These are phyloP conservation scores for Eurystomus gularis DNA, from an alignment of 2,113 vertebrate species.

Conservation along the genomic window DNA sequence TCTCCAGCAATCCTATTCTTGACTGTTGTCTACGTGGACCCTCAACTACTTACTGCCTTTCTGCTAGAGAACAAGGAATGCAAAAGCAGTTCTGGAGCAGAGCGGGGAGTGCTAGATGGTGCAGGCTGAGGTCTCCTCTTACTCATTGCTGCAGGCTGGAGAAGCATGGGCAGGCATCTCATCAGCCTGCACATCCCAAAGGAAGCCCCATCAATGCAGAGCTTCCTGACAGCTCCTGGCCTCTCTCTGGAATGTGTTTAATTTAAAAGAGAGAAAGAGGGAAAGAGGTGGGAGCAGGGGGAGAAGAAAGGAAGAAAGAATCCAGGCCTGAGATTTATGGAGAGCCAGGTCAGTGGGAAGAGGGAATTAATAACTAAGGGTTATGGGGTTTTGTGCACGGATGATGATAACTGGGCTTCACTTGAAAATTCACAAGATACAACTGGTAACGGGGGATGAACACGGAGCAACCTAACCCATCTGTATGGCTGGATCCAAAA, in stretches of 20 bases:
- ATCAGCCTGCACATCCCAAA: neutral
- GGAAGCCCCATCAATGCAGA: neutral
- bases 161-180: neutral
- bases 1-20: neutral
- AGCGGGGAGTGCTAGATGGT: neutral
- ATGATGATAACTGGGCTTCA: neutral
- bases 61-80: neutral
- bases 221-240: constrained; percentile 30
- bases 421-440: neutral
- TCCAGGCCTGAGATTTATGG: constrained; percentile 57
- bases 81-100: neutral
- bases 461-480: neutral
- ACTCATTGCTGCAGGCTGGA: neutral
- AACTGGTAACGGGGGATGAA: neutral
- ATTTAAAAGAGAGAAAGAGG: constrained; percentile 54
- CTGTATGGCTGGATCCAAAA: neutral
- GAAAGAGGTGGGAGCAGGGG: constrained; percentile 13
- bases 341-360: constrained; percentile 36
- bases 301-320: constrained; percentile 52
- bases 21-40: neutral
- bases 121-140: neutral
- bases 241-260: constrained; percentile 61
- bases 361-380: constrained; percentile 39
- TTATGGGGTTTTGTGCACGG: neutral
- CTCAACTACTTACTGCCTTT: neutral